These are phyloP conservation scores for Bellardia bayeri DNA, from an alignment of 2,888 invertebrate genomes.

Conservation along the genomic window DNA sequence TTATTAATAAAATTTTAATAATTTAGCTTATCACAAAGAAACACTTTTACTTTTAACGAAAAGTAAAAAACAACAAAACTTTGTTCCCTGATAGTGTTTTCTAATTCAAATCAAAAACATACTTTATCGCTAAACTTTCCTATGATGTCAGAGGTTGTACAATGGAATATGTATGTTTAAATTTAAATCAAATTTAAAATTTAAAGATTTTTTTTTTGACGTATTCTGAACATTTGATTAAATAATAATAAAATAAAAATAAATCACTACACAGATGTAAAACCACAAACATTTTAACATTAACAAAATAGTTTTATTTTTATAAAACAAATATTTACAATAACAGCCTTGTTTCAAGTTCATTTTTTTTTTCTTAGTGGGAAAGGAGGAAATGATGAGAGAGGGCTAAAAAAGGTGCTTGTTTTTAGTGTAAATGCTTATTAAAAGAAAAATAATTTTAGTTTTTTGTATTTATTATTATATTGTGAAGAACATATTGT, in stretches of 20 bases:
- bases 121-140: slow-evolving; percentile 26
- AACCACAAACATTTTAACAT: not conserved
- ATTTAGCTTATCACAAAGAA: slow-evolving; percentile 7
- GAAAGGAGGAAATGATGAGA: not conserved
- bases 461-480: not conserved
- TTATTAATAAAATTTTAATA: slow-evolving; percentile 9
- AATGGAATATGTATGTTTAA: not conserved
- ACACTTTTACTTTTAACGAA: not conserved
- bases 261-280: slow-evolving; percentile 33
- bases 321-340: slow-evolving; percentile 35
- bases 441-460: not conserved
- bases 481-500: slow-evolving; percentile 19
- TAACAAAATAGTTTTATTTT: not conserved
- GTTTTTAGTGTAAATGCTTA: not conserved
- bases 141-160: slow-evolving; percentile 44
- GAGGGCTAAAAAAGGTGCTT: not conserved
- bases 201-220: not conserved
- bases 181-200: not conserved
- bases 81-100: not conserved
- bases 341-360: slow-evolving; percentile 58
- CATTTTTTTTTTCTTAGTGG: not conserved
- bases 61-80: not conserved
- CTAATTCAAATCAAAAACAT: not conserved
- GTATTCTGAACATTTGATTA: not conserved
- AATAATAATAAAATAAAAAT: slow-evolving; percentile 19